Percentiles rank a stretch among this genome's conserved stretches.
These are phyloP conservation scores for Amphiduros pacificus DNA, from an alignment of 2,888 invertebrate species.

Conservation along the genomic window DNA sequence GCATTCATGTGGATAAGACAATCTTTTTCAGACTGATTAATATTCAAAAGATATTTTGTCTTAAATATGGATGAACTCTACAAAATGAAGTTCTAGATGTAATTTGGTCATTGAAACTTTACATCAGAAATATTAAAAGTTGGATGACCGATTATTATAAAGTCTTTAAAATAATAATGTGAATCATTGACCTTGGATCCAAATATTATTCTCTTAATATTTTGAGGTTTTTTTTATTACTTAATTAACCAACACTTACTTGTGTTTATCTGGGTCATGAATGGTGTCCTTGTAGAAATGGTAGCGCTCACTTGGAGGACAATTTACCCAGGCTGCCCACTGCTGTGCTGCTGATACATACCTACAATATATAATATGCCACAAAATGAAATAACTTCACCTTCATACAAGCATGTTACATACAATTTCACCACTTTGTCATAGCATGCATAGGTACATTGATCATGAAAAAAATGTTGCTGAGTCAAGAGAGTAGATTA, in stretches of 20 bases:
- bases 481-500: neutral
- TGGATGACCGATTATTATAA: neutral
- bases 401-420: neutral
- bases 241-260: constrained; percentile 19
- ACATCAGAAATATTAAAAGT: too few relatives aligned
- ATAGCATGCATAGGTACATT: neutral
- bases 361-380: constrained; percentile 38
- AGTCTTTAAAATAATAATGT: neutral
- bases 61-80: too few relatives aligned
- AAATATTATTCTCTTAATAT: neutral
- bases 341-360: constrained; percentile 45
- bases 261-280: constrained; percentile 12
- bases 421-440: neutral
- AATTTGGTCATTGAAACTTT: too few relatives aligned
- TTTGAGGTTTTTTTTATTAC: too few relatives aligned
- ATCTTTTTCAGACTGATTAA: too few relatives aligned
- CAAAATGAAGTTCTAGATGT: too few relatives aligned
- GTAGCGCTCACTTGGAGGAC: constrained; percentile 40
- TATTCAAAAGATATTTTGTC: too few relatives aligned
- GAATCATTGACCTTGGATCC: neutral
- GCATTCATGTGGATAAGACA: too few relatives aligned
- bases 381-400: neutral
- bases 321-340: constrained; percentile 52
- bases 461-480: neutral
- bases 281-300: constrained; percentile 39